Evolutionary conservation across 2,113 vertebrate genomes (phyloP).

Genomic region (Neotragus pygmaeus): DNA sequence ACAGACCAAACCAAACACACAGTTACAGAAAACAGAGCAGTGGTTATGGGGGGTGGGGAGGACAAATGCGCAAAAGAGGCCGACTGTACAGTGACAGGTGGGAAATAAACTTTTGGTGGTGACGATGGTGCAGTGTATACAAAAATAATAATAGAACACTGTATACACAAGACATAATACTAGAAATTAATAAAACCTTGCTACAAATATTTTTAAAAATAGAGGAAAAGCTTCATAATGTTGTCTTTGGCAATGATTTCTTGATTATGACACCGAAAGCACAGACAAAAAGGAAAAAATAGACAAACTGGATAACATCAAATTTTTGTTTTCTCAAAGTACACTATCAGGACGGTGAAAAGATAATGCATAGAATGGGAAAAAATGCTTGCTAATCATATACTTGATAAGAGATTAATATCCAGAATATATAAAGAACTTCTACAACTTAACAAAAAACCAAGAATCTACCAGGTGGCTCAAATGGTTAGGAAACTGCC

Average conservation of each 20-base stretch:
- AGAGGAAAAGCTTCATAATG: not conserved
- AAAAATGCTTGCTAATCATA: not conserved
- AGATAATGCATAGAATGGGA: not conserved
- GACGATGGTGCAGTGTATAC: not conserved
- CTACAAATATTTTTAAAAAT: not conserved
- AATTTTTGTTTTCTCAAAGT: not conserved
- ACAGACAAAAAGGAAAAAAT: not conserved
- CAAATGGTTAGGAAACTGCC: not conserved
- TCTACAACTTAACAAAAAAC: not conserved
- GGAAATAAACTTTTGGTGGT: not conserved
- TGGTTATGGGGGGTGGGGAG: not conserved
- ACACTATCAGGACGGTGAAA: not conserved
- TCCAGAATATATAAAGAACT: not conserved
- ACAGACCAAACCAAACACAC: not conserved
- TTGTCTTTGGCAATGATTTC: not conserved
- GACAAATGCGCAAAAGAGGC: not conserved
- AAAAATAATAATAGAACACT: not conserved
- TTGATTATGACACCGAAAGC: not conserved
- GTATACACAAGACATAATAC: not conserved
- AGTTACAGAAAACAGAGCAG: not conserved
- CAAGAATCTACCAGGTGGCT: not conserved
- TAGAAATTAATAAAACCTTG: not conserved
- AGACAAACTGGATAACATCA: not conserved
- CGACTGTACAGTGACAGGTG: not conserved
- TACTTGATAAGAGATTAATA: not conserved